A percentile compares a stretch with the other conserved stretches of the same genome.
phyloP scores from a whole-genome alignment of 92 coral and sea anemone species.

The Montipora capitata region DNA sequence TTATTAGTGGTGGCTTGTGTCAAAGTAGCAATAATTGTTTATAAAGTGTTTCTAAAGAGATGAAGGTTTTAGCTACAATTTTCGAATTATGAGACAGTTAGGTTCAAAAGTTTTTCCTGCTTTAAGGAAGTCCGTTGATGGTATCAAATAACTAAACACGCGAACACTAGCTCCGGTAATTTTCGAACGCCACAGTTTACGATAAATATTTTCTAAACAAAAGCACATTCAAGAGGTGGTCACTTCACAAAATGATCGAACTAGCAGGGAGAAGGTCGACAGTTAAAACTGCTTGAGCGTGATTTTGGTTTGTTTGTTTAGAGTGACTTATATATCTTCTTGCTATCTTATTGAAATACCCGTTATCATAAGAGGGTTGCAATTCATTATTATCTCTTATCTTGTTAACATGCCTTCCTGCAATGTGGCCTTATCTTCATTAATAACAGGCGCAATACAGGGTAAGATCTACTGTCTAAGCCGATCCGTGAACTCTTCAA shows the following conservation, averaged over 20 bases:
- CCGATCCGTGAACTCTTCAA: too few relatives aligned
- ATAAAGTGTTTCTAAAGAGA: not conserved
- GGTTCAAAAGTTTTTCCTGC: too few relatives aligned
- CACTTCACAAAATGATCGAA: not conserved
- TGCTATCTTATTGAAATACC: not conserved
- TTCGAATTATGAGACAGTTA: too few relatives aligned
- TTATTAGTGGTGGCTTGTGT: not conserved
- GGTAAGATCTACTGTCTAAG: not conserved
- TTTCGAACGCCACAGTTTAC: not conserved
- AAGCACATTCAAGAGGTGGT: not conserved
- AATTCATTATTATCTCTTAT: not conserved
- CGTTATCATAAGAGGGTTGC: not conserved
- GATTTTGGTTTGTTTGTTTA: not conserved
- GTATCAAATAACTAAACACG: not conserved
- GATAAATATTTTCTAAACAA: slow-evolving; percentile 8
- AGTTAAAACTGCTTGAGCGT: not conserved
- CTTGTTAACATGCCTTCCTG: not conserved
- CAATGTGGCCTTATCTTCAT: not conserved
- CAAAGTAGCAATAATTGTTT: too few relatives aligned
- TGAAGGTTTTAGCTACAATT: not conserved
- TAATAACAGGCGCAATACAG: not conserved
- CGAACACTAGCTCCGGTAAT: not conserved
- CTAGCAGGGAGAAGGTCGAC: not conserved
- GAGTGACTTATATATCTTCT: too few relatives aligned
- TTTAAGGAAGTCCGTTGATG: not conserved